Evolutionary conservation across 2,113 vertebrate species (phyloP).

Genomic region (Laterallus jamaicensis): DNA sequence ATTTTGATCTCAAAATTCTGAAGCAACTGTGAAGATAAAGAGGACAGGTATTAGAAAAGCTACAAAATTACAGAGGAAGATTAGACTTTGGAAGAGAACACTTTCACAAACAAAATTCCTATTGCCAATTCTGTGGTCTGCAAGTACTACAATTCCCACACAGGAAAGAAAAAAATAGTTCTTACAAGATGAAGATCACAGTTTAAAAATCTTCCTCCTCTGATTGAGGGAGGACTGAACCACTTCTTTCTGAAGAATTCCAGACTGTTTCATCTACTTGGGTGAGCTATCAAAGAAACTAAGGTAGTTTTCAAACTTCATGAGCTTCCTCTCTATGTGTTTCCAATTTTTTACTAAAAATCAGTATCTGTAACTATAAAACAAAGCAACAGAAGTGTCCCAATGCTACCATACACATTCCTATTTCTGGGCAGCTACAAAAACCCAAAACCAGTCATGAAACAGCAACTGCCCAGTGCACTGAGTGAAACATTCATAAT

Average conservation of each 20-base stretch:
- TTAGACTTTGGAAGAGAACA: not conserved
- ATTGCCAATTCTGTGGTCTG: not conserved
- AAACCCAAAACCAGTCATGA: not conserved
- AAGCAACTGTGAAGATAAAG: slow-evolving; percentile 79
- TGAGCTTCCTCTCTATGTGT: not conserved
- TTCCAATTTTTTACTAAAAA: not conserved
- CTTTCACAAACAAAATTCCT: not conserved
- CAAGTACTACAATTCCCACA: not conserved
- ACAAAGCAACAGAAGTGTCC: not conserved
- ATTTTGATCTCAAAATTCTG: slow-evolving; percentile 84
- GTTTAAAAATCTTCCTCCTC: not conserved
- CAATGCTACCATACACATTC: not conserved
- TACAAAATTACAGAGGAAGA: not conserved
- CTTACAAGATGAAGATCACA: not conserved
- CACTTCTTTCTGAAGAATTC: not conserved
- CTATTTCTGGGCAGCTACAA: not conserved
- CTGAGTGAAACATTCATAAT: not conserved
- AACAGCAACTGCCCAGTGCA: not conserved
- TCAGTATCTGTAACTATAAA: not conserved
- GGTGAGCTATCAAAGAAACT: not conserved
- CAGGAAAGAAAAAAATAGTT: not conserved
- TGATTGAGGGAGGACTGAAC: not conserved
- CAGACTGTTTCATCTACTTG: too few relatives aligned
- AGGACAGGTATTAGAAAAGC: not conserved
- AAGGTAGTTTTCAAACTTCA: not conserved